These are phyloP conservation scores for Paedocypris sp. DNA, from an alignment of 2,113 vertebrate genomes.

Conservation along the genomic window DNA sequence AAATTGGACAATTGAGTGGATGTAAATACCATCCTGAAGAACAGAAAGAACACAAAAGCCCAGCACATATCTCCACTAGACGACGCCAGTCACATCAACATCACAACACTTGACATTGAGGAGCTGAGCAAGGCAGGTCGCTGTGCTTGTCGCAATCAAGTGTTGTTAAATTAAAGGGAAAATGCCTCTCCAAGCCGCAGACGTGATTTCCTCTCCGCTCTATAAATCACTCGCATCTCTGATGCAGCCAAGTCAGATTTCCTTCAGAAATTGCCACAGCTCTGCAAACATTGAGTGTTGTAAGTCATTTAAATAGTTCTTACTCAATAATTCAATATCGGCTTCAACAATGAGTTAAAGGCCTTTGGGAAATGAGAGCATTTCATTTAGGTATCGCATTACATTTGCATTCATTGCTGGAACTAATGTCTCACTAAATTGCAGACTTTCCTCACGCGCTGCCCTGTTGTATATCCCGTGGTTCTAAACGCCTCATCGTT, in stretches of 20 bases:
- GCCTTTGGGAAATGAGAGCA: background rate
- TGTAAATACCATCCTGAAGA: too few relatives aligned
- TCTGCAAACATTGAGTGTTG: background rate
- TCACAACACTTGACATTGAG: background rate
- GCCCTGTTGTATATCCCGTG: background rate
- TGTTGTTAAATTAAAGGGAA: background rate
- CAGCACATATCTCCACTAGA: too few relatives aligned
- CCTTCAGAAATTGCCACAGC: background rate
- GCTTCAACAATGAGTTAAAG: background rate
- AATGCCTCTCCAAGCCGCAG: background rate
- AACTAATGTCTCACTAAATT: slow-evolving; percentile 14
- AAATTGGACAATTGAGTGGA: too few relatives aligned
- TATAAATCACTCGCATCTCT: background rate
- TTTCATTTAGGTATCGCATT: slow-evolving; percentile 11
- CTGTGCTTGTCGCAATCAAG: background rate
- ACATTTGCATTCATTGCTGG: background rate
- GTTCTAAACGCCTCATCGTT: background rate
- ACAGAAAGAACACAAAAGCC: too few relatives aligned
- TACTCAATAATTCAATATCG: background rate
- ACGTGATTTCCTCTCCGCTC: background rate
- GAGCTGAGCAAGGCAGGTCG: background rate
- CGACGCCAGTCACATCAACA: background rate
- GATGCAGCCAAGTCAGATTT: background rate
- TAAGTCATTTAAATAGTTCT: background rate
- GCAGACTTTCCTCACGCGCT: slow-evolving; percentile 8